Conservation (phyloP, 2,113 vertebrate species). For the Nestor notabilis region DNA sequence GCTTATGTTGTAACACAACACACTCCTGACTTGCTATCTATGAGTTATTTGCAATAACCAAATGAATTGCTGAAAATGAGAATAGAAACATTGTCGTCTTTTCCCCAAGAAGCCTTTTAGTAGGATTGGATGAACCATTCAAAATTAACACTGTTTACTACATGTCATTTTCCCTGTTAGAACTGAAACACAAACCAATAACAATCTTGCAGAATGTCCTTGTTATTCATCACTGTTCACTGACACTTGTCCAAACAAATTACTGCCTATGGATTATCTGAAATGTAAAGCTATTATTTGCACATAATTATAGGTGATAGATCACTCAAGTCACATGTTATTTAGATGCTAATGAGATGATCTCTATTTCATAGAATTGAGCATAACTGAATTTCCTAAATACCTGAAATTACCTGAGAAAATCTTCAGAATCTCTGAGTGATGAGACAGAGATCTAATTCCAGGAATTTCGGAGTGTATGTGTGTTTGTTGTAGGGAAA, state of each 20-base stretch:
- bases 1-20: not conserved
- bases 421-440: not conserved
- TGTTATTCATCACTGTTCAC: not conserved
- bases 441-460: not conserved
- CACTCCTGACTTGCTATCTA: not conserved
- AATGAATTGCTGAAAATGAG: not conserved
- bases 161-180: not conserved
- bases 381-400: not conserved
- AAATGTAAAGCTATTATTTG: conserved; percentile 16
- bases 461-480: not conserved
- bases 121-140: not conserved
- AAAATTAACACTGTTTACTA: not conserved
- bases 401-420: not conserved
- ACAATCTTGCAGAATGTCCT: not conserved
- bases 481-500: not conserved
- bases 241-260: conserved; percentile 40
- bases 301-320: conserved; percentile 7
- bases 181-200: not conserved
- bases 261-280: not conserved
- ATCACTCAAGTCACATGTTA: not conserved
- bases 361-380: conserved; percentile 7
- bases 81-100: not conserved
- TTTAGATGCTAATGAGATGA: conserved; percentile 7
- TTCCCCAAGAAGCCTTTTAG: not conserved
- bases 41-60: not conserved